These are phyloP conservation scores for Eospalax fontanierii DNA, from an alignment of 2,797 vertebrate species.

Conservation along the genomic window DNA sequence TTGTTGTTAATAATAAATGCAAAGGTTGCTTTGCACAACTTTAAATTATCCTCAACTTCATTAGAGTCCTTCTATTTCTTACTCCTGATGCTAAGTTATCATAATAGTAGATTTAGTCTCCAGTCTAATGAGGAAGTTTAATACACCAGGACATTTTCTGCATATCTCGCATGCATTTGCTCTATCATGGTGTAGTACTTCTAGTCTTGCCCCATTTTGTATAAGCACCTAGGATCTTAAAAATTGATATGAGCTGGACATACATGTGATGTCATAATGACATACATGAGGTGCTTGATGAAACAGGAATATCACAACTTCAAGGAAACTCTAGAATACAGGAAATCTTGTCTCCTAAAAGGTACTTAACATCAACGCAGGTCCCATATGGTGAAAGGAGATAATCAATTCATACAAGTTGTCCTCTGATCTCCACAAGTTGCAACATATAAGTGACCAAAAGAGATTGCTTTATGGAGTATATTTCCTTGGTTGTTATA, in stretches of 20 bases:
- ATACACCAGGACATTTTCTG: conserved; percentile 21
- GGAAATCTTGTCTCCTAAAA: background rate
- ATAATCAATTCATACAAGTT: background rate
- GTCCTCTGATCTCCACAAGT: background rate
- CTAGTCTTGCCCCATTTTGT: conserved; percentile 11
- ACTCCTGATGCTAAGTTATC: background rate
- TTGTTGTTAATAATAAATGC: background rate
- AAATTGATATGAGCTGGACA: background rate
- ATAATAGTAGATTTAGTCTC: background rate
- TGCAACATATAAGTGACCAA: background rate
- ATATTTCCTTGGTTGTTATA: background rate
- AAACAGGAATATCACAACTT: background rate
- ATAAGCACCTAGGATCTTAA: background rate
- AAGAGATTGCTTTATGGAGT: conserved; percentile 16
- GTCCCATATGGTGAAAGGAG: background rate
- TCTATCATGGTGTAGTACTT: background rate
- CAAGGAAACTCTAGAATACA: background rate
- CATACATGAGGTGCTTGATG: background rate
- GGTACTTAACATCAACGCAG: too few relatives aligned
- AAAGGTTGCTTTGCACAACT: conserved; percentile 14
- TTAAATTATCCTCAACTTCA: conserved; percentile 26
- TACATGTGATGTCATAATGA: background rate
- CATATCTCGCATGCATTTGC: background rate
- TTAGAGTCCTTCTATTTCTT: background rate
- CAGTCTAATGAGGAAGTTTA: conserved; percentile 17